phyloP scores from a whole-genome alignment of 2,888 invertebrate species.

The Netelia inedita region DNA sequence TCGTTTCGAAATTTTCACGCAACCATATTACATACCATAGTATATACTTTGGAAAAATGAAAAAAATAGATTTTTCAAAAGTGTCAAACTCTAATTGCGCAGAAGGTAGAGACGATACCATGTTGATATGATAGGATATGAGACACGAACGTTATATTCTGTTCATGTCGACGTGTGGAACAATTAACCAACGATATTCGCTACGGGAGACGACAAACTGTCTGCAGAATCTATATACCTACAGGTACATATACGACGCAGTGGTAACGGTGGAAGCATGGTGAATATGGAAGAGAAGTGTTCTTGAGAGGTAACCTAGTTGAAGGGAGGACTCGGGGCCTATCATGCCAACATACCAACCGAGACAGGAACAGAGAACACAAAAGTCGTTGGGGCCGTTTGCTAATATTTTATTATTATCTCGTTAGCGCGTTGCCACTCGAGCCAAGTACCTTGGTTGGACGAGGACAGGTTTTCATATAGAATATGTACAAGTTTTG shows the following conservation, averaged over 20 bases:
- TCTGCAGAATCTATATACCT: conserved; percentile 32
- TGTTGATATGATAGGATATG: too few relatives aligned
- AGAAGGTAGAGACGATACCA: too few relatives aligned
- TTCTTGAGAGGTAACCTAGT: not conserved
- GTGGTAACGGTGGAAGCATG: not conserved
- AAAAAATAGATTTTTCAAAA: conserved; percentile 14
- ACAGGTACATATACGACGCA: not conserved
- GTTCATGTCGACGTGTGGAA: not conserved
- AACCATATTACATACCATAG: not conserved
- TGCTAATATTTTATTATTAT: conserved; percentile 81
- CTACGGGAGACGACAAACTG: conserved; percentile 39
- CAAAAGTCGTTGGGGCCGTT: conserved; percentile 46
- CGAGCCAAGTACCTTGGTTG: conserved; percentile 68
- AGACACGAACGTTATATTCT: not conserved
- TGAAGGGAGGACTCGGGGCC: not conserved
- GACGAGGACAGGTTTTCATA: conserved; percentile 62
- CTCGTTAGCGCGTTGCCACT: conserved; percentile 80
- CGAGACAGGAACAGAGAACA: conserved; percentile 17
- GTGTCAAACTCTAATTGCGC: too few relatives aligned
- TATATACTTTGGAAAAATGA: conserved; percentile 1
- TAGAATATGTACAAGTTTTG: conserved; percentile 77
- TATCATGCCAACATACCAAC: conserved; percentile 39
- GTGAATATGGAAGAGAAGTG: conserved; percentile 47
- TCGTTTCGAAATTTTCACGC: not conserved
- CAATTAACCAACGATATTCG: conserved; percentile 34